These are phyloP conservation scores for Eilema griseolum DNA, from an alignment of 2,888 invertebrate genomes.

Conservation along the genomic window DNA sequence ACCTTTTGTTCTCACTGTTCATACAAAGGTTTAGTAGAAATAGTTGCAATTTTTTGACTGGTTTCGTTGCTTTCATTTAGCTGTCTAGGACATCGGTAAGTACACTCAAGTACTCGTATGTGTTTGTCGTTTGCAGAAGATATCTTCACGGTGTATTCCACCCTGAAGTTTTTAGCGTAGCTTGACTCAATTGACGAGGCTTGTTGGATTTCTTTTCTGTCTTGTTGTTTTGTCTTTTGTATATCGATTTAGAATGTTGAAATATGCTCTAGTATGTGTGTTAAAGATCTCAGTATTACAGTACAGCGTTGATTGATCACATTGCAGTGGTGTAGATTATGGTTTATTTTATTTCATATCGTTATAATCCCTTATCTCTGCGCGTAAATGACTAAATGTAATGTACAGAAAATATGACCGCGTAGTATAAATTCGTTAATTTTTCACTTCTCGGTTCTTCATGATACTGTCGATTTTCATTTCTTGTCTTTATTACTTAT, in stretches of 20 bases:
- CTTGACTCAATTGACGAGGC: neutral
- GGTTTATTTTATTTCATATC: too few species aligned
- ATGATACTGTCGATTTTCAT: too few species aligned
- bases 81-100: conserved; percentile 29
- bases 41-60: conserved; percentile 10
- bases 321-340: neutral
- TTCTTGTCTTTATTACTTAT: too few species aligned
- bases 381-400: too few species aligned
- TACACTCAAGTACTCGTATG: conserved; percentile 6
- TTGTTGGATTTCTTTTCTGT: neutral
- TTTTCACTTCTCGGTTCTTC: too few species aligned
- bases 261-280: neutral
- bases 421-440: too few species aligned
- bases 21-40: neutral
- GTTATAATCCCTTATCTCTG: too few species aligned
- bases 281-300: neutral
- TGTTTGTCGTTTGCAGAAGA: neutral
- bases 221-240: too few species aligned
- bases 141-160: neutral
- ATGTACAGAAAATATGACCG: too few species aligned
- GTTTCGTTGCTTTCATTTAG: conserved; percentile 21
- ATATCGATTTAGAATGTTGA: neutral
- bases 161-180: neutral
- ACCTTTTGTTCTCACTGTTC: neutral
- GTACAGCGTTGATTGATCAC: neutral